Percentiles rank a stretch among this genome's conserved stretches.
Evolutionary conservation across 2,113 vertebrate species (phyloP).

Genomic region (Cephalopterus ornatus): DNA sequence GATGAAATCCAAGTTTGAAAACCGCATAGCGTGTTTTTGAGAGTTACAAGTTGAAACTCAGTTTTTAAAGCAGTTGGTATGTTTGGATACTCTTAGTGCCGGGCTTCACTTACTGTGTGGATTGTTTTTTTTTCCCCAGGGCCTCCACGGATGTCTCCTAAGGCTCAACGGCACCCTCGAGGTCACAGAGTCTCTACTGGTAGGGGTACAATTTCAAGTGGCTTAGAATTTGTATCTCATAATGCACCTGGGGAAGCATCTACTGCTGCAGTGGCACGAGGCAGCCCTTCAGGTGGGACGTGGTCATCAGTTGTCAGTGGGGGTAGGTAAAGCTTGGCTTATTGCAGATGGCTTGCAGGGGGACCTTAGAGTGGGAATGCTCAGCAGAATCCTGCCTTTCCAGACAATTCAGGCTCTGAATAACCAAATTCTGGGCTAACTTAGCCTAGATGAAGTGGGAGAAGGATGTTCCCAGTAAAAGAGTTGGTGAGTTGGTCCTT

Average conservation of each 20-base stretch:
- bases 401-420: not conserved
- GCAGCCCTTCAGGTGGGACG: conserved; percentile 91
- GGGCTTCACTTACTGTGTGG: conserved; percentile 37
- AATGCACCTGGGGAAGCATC: conserved; percentile 85
- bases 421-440: not conserved
- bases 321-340: conserved; percentile 78
- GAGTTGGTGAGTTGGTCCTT: not conserved
- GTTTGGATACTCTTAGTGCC: not conserved
- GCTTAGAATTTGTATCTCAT: conserved; percentile 90
- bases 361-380: conserved; percentile 6
- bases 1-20: not conserved
- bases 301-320: conserved; percentile 98
- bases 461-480: not conserved
- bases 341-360: conserved; percentile 47
- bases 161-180: conserved; percentile 94
- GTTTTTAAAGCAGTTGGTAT: not conserved
- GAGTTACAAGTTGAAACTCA: not conserved
- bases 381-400: not conserved
- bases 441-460: not conserved
- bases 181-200: conserved; percentile 90
- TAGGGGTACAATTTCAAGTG: conserved; percentile 85
- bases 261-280: conserved; percentile 81
- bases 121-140: conserved; percentile 77
- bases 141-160: conserved; percentile 98
- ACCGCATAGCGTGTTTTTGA: not conserved